Conservation (phyloP, 2,888 invertebrate genomes). For the Chironomus riparius region DNA sequence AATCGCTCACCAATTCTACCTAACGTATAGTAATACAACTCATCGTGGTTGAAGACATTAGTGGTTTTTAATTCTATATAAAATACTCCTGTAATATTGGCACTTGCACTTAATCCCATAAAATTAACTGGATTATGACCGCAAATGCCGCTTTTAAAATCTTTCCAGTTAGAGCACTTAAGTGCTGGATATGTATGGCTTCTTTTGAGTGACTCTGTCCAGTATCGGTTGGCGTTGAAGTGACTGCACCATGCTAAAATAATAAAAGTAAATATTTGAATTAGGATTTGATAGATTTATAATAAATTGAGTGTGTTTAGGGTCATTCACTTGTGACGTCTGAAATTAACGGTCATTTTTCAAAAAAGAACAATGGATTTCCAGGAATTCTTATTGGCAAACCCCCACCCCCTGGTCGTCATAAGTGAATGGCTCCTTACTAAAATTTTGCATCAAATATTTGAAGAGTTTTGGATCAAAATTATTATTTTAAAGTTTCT, state of each 20-base stretch:
- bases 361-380: no score
- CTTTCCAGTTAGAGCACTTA: background rate
- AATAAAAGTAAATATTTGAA: background rate
- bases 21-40: background rate
- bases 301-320: no score
- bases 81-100: background rate
- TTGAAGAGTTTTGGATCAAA: no score
- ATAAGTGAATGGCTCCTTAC: no score
- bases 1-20: background rate
- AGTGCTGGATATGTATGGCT: background rate
- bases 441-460: no score
- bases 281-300: no score
- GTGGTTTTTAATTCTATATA: background rate
- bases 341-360: no score
- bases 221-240: conserved; percentile 11
- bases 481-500: no score
- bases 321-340: no score
- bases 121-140: background rate
- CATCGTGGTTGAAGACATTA: background rate
- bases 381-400: no score
- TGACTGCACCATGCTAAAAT: conserved; percentile 8
- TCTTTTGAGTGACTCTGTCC: background rate
- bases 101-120: conserved; percentile 6
- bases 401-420: no score
- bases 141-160: background rate